Evolutionary conservation across 2,113 vertebrate genomes (phyloP).

Genomic region (Okapia johnstoni): DNA sequence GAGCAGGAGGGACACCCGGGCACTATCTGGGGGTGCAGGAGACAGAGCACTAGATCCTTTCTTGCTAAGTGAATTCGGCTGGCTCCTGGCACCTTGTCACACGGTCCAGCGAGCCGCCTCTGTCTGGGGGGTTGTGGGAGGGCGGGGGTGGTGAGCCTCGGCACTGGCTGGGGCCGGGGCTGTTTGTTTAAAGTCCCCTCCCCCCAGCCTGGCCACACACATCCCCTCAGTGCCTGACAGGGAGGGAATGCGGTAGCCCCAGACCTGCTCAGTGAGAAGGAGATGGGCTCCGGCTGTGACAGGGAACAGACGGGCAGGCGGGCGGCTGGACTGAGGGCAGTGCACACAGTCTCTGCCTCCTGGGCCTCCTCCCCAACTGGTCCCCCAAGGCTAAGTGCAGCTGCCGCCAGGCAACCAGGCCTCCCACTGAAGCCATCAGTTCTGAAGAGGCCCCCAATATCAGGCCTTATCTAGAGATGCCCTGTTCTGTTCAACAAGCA

Average conservation of each 20-base stretch:
- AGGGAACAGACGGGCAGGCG: rapidly evolving
- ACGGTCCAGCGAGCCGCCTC: background rate
- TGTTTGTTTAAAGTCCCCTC: constrained; percentile 27
- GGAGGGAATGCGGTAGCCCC: background rate
- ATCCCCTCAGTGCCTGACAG: background rate
- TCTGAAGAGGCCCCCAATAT: background rate
- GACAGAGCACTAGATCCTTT: background rate
- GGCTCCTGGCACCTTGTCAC: constrained; percentile 37
- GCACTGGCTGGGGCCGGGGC: background rate
- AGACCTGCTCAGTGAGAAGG: background rate
- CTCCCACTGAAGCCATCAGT: background rate
- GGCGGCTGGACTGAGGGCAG: background rate
- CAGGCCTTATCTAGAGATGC: background rate
- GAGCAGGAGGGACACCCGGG: background rate
- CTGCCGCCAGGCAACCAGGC: background rate
- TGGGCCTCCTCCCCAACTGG: background rate
- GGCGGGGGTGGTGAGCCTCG: background rate
- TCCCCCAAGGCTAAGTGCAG: background rate
- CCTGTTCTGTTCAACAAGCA: background rate
- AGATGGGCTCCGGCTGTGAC: background rate
- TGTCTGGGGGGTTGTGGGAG: background rate
- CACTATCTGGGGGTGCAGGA: background rate
- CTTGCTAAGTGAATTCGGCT: constrained; percentile 34
- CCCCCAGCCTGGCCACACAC: constrained; percentile 39
- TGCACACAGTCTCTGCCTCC: background rate